Percentiles rank a stretch among this genome's conserved stretches.
Conservation (phyloP, 2,888 invertebrate genomes). For the Xiphydria camelus region DNA sequence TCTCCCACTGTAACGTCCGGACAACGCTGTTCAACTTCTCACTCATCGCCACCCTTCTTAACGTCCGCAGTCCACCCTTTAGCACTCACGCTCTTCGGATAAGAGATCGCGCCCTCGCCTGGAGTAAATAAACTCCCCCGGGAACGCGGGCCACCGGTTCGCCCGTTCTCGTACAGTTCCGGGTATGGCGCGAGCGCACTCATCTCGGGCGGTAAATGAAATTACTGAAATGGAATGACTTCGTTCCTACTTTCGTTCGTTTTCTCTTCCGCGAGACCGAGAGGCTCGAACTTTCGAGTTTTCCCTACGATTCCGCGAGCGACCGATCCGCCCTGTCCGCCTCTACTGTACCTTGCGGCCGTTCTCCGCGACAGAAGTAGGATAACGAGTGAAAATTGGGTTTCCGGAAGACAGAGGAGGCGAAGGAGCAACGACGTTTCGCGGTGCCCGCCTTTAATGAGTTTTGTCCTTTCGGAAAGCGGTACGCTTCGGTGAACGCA, state of each 20-base stretch:
- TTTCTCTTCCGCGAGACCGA: neutral
- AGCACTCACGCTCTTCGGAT: no score
- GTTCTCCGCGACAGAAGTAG: no score
- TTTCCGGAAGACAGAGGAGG: no score
- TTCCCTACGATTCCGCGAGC: neutral
- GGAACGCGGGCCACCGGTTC: neutral
- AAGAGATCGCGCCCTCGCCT: neutral
- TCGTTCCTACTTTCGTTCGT: neutral
- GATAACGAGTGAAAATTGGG: no score
- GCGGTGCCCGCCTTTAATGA: no score
- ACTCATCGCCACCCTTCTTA: neutral
- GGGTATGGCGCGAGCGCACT: neutral
- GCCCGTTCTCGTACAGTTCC: neutral
- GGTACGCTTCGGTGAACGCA: no score
- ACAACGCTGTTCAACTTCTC: slow-evolving; percentile 3
- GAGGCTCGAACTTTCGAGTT: neutral
- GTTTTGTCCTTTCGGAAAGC: no score
- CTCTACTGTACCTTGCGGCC: no score
- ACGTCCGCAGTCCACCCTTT: neutral
- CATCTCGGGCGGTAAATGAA: neutral
- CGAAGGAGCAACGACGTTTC: no score
- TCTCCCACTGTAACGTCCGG: slow-evolving; percentile 4
- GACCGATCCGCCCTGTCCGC: no score
- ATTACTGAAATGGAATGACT: neutral
- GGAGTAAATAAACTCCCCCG: neutral